Conservation (phyloP, 2,797 vertebrate genomes). For the Alectoris magna region DNA sequence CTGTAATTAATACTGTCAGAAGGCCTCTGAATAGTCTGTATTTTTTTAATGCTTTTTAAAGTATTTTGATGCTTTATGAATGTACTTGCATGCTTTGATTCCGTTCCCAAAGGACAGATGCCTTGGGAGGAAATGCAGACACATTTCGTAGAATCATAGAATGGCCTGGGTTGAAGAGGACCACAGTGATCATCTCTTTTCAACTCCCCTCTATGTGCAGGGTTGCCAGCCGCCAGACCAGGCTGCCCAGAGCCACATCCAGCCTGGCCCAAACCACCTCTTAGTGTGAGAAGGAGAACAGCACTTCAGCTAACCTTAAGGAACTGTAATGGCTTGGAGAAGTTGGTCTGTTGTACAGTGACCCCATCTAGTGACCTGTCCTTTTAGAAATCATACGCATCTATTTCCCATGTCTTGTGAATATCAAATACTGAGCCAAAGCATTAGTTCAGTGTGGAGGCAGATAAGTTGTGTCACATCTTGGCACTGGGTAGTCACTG, state of each 20-base stretch:
- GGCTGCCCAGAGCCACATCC: too few species aligned
- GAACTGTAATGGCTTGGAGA: not conserved
- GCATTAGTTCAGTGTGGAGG: conserved; percentile 2
- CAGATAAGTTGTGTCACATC: not conserved
- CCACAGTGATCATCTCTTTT: too few species aligned
- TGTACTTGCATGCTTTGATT: conserved; percentile 3
- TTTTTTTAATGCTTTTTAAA: not conserved
- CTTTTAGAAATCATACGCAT: not conserved
- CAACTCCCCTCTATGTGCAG: too few species aligned
- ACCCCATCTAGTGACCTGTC: not conserved
- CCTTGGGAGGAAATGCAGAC: not conserved
- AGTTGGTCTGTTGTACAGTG: not conserved
- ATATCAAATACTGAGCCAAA: conserved; percentile 16
- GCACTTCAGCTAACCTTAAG: not conserved
- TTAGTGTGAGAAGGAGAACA: not conserved
- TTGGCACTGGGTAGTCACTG: not conserved
- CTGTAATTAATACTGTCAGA: conserved; percentile 1
- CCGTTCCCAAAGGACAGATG: not conserved
- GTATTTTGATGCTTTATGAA: conserved; percentile 6
- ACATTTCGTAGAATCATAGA: too few species aligned
- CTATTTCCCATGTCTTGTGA: conserved; percentile 33
- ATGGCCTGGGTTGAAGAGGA: too few species aligned
- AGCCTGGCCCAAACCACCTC: not conserved
- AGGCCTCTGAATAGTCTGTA: not conserved
- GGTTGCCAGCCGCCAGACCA: too few species aligned